These are phyloP conservation scores for Saccostrea glomerata DNA, from an alignment of 1,140 invertebrate genomes.

Conservation along the genomic window DNA sequence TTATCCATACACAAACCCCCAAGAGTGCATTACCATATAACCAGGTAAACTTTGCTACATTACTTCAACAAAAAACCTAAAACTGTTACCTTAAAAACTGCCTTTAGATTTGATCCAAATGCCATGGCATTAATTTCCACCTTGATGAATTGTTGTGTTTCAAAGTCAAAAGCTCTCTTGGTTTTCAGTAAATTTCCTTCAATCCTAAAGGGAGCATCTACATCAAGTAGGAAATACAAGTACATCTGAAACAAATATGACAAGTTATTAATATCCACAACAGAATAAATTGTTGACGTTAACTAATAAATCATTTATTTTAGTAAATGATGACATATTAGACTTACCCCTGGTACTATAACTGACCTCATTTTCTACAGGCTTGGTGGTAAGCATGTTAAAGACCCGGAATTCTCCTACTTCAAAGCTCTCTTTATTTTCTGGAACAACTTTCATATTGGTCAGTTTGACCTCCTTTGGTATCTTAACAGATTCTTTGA, in stretches of 20 bases:
- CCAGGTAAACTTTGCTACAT: too few species aligned
- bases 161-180: conserved; percentile 45
- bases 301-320: neutral
- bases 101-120: conserved; percentile 35
- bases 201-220: conserved; percentile 39
- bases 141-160: conserved; percentile 24
- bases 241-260: conserved; percentile 45
- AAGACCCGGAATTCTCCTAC: conserved; percentile 64
- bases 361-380: conserved; percentile 52
- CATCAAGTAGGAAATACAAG: conserved; percentile 34
- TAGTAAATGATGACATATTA: too few species aligned
- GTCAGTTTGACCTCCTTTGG: conserved; percentile 61
- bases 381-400: conserved; percentile 59
- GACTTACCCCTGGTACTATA: neutral
- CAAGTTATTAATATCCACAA: neutral
- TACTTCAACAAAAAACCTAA: too few species aligned
- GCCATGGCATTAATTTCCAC: conserved; percentile 40
- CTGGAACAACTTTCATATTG: conserved; percentile 51
- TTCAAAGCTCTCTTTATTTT: conserved; percentile 59
- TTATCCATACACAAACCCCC: too few species aligned
- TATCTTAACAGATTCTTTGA: conserved; percentile 63
- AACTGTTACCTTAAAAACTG: neutral
- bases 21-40: too few species aligned
- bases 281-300: neutral
- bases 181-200: conserved; percentile 39